Evolutionary conservation across 2,113 vertebrate genomes (phyloP), one percentile per base, ranked within the genome.

Genomic region (Gymnorhina tibicen): DNA sequence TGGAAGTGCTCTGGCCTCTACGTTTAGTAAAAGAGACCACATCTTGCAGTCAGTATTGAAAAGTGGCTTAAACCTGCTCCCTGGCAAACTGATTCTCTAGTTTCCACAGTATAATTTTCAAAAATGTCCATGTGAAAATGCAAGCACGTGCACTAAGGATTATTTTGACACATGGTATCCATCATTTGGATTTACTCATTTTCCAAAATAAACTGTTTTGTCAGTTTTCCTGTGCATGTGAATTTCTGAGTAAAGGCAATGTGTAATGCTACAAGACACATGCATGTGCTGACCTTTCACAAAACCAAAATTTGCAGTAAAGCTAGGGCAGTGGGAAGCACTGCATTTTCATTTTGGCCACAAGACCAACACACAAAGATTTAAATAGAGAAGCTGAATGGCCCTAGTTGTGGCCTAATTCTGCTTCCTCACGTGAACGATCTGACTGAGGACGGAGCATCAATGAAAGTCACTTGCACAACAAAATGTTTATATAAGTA

Each of bases 111-210:
- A 35, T 49, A 77, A 90, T 70, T 95, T 96, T 95, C 68, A 84
- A 92, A 94, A 84, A 67, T 1, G 3, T 56, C 75, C 76, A 70
- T 41, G 87, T 93, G 85, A 92, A 95, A 95, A 93, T 60, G 82
- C 72, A 93, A 96, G 92, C 91, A 95, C 44, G 44, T 94, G 90
- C 90, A 94, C 55, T 62, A 80, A 74, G 79, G 75, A 88, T 96
- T 96, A 95, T 96, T 96, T 96, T 95, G 96, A 96, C 95, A 97
- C 93, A 92, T 96, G 95, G 92, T 90, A 95, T 94, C 95, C 90
- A 97, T 97, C 95, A 91, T 44, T 93, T 92, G 93, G 92, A 96
- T 96, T 94, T 95, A 95, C 90, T 96, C 49, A 67, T 96, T 97
- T 96, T 94, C 90, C 60, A 94, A 92, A 96, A 95, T 94, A 96